Evolutionary conservation across 2,888 invertebrate species (phyloP).

Genomic region (Lumbricus terrestris): DNA sequence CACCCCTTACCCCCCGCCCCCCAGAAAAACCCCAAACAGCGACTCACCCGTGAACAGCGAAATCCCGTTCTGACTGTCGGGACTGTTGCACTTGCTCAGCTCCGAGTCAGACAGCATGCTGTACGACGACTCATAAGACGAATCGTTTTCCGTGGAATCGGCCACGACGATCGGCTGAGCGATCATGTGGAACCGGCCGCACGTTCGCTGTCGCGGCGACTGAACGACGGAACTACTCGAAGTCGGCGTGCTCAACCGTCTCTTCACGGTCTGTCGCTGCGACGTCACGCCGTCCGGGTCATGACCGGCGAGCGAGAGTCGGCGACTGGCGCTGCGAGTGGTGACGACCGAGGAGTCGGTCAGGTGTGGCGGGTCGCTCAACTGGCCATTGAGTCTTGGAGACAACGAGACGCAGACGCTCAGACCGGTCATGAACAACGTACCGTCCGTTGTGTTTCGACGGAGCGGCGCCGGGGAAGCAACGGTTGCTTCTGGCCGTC

Average conservation of each 20-base stretch:
- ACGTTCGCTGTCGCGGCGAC: background rate
- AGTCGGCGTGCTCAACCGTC: background rate
- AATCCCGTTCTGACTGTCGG: background rate
- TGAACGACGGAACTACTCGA: background rate
- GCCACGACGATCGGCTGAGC: background rate
- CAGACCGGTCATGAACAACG: background rate
- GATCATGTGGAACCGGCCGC: background rate
- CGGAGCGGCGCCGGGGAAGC: background rate
- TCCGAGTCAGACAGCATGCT: conserved; percentile 13
- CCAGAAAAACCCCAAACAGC: background rate
- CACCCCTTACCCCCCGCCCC: no score
- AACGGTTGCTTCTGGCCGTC: background rate
- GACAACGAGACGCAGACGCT: background rate
- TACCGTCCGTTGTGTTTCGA: background rate
- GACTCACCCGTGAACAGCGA: background rate
- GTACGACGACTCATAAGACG: conserved; percentile 12
- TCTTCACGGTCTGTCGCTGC: background rate
- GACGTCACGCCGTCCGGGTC: background rate
- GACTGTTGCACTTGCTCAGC: background rate
- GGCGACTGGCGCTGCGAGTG: background rate
- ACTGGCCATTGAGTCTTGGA: background rate
- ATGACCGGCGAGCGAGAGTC: background rate
- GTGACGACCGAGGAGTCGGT: background rate
- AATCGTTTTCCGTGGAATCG: background rate
- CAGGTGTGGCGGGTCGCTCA: background rate